These are phyloP conservation scores for Serripes groenlandicus DNA, from an alignment of 2,888 invertebrate genomes.

Conservation along the genomic window DNA sequence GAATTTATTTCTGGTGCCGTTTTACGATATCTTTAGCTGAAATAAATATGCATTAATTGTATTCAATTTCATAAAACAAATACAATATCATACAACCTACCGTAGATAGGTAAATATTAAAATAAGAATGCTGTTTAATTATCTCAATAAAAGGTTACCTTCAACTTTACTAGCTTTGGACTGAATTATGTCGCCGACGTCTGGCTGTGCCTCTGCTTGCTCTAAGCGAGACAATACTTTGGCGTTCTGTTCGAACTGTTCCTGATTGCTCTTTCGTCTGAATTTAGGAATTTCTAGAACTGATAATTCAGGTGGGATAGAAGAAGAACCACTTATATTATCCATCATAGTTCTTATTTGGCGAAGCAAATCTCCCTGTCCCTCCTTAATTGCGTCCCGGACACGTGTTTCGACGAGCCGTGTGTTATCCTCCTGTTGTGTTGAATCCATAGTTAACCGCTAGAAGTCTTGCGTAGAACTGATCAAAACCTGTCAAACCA, in stretches of 20 bases:
- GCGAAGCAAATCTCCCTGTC: not conserved
- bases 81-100: too few species aligned
- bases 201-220: not conserved
- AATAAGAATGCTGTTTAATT: too few species aligned
- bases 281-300: conserved; percentile 2
- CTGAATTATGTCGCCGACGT: not conserved
- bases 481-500: not conserved
- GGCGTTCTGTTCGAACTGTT: conserved; percentile 4
- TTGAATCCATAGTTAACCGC: not conserved
- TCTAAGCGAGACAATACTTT: not conserved
- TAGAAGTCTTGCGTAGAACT: not conserved
- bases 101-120: too few species aligned
- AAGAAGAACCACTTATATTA: not conserved
- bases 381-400: not conserved
- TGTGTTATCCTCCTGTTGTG: not conserved
- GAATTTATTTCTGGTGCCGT: not conserved
- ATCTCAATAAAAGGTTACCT: conserved; percentile 15
- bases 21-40: not conserved
- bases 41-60: too few species aligned
- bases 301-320: not conserved
- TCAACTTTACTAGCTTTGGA: not conserved
- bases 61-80: too few species aligned
- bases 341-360: not conserved
- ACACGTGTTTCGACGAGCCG: not conserved
- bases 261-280: conserved; percentile 5